Base-by-base conservation (phyloP, 2,113 vertebrate species). In the Furnarius figulus region DNA sequence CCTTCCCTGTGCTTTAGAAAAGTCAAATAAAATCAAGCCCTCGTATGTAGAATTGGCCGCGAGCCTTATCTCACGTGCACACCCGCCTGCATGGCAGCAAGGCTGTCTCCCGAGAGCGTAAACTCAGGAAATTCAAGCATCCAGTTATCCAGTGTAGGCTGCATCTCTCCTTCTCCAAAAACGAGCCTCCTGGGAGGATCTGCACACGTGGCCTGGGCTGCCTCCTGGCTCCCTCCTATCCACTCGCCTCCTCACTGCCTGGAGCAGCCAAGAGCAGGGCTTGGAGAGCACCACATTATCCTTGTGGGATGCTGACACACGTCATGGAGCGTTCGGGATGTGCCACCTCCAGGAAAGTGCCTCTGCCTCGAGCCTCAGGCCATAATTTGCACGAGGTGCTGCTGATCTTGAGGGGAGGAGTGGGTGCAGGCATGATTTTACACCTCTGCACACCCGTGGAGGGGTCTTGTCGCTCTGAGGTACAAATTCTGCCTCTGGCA, bases 21-120 rank as follows among this genome's bases (percentile, higher is more conserved):
- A 96, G 75, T 85, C 82, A 90, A 89, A 75, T 65, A 21, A 91
- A 92, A 90, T 70, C 42, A 87, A 85, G 53, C 28, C 22, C 37
- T 44, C 16, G 0, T 55, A 14, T 17, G 65, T 61, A 68, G 65
- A 97, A 68, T 22, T 37, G 53, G 87, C 85, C 8, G 0, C 25
- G 25, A 73, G 74, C 81, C 87, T 82, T 68, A 46, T 87, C 91
- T 89, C 58, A n/a, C 1, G 7, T 56, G 66, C 61, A n/a, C 77
- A 40, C 58, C 73, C 10, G 3, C 49, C 66, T 23, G 70, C 7
- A 13, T 46, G 62, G 11, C 70, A 70, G 87, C 53, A n/a, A 33
- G 83, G 40, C 76, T 47, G 27, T 10, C 35, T 70, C 72, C 42
- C 20, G 42, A 30, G 65, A 72, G 55, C 0, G 0, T 3, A 6